Conservation (phyloP, 1,140 invertebrate species). For the Apis laboriosa region DNA sequence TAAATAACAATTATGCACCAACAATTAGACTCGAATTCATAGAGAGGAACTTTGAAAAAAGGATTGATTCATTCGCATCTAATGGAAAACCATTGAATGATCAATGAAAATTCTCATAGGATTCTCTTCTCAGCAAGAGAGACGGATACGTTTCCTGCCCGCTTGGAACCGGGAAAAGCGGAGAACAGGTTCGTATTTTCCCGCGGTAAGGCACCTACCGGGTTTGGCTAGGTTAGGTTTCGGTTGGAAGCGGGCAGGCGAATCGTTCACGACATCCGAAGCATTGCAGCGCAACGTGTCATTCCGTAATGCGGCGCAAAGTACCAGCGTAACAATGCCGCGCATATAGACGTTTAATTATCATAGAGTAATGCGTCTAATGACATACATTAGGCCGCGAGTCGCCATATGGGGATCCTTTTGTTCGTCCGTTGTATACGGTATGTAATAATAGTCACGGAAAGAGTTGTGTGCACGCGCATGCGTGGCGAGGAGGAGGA, state of each 20-base stretch:
- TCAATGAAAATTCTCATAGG: too few relatives aligned
- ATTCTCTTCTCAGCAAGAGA: too few relatives aligned
- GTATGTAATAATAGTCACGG: conserved; percentile 67
- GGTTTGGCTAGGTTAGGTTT: too few relatives aligned
- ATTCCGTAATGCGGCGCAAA: conserved; percentile 78
- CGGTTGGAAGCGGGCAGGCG: conserved; percentile 53
- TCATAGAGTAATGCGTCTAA: conserved; percentile 81
- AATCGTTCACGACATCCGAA: conserved; percentile 77
- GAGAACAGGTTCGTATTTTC: too few relatives aligned
- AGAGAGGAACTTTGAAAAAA: too few relatives aligned
- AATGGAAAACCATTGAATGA: too few relatives aligned
- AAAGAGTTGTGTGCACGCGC: conserved; percentile 61
- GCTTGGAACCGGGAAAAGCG: too few relatives aligned
- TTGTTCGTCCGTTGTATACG: conserved; percentile 64
- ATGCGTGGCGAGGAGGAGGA: background rate
- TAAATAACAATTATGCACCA: too few relatives aligned
- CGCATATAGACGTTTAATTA: conserved; percentile 80
- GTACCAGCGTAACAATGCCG: conserved; percentile 79
- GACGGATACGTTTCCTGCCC: too few relatives aligned
- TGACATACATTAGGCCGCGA: conserved; percentile 80
- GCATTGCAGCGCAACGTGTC: conserved; percentile 80
- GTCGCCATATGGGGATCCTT: conserved; percentile 78
- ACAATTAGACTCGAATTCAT: too few relatives aligned
- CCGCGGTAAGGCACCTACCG: too few relatives aligned
- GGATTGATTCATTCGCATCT: too few relatives aligned